Conservation (phyloP, 2,113 vertebrate species). For the Ia io region DNA sequence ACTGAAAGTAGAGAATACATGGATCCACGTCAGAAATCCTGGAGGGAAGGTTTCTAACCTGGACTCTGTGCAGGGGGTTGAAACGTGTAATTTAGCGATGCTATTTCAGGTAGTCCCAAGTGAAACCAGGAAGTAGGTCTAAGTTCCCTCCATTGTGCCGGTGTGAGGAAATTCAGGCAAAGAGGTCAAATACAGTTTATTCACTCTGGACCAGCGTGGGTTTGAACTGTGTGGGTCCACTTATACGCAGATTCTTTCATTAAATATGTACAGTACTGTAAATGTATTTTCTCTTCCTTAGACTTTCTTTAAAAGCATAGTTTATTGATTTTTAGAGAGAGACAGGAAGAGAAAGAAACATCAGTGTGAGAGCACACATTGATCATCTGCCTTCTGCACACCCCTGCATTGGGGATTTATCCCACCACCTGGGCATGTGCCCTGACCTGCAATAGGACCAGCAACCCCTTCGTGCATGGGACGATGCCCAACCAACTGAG, state of each 20-base stretch:
- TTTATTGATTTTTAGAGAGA: not conserved
- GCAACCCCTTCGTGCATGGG: not conserved
- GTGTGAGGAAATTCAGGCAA: not conserved
- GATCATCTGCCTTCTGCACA: not conserved
- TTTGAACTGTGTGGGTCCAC: not conserved
- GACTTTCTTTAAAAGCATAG: not conserved
- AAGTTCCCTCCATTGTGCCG: not conserved
- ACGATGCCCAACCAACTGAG: not conserved
- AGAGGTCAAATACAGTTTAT: not conserved
- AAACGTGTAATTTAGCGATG: not conserved
- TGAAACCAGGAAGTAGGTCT: not conserved
- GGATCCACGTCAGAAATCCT: not conserved
- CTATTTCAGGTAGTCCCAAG: not conserved
- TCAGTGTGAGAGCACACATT: not conserved
- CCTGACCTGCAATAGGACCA: not conserved
- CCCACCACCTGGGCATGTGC: not conserved
- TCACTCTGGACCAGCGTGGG: not conserved
- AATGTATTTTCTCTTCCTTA: not conserved
- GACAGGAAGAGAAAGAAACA: too few relatives aligned
- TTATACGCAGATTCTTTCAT: not conserved
- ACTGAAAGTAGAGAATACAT: not conserved
- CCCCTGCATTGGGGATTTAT: not conserved
- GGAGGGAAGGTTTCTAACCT: not conserved
- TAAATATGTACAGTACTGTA: not conserved
- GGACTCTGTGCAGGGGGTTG: not conserved